These are phyloP conservation scores for Zootermopsis nevadensis DNA, from an alignment of 2,888 invertebrate species.

Conservation along the genomic window DNA sequence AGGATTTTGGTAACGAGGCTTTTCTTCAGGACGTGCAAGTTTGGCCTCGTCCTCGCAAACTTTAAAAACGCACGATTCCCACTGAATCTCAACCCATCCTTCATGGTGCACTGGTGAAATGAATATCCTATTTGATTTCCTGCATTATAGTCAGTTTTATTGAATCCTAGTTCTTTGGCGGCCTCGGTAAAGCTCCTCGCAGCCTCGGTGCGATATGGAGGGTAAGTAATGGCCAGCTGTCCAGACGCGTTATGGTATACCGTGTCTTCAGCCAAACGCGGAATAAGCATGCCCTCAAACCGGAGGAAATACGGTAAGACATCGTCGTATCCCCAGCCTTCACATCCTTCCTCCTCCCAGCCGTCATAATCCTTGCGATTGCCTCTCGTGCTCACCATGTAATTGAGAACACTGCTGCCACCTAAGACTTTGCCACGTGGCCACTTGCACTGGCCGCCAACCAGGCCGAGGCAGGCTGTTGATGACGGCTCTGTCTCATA, in stretches of 20 bases:
- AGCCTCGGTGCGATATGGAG: neutral
- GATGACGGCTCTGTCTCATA: neutral
- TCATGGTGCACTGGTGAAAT: neutral
- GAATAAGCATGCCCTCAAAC: neutral
- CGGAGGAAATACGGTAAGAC: neutral
- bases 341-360: neutral
- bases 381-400: constrained; percentile 5
- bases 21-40: constrained; percentile 59
- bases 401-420: neutral
- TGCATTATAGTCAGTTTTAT: neutral
- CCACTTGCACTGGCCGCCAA: neutral
- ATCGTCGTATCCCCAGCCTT: neutral
- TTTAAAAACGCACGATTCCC: neutral
- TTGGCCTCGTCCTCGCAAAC: neutral
- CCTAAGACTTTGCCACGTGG: too few relatives aligned
- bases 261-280: neutral
- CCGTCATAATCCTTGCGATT: neutral
- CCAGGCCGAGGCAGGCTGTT: neutral
- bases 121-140: neutral
- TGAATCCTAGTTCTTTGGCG: neutral
- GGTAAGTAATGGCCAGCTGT: neutral
- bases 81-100: neutral
- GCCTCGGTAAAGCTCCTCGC: neutral
- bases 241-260: neutral
- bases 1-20: constrained; percentile 66